Conservation (phyloP, 2,888 invertebrate species). For the Trilocha varians region DNA sequence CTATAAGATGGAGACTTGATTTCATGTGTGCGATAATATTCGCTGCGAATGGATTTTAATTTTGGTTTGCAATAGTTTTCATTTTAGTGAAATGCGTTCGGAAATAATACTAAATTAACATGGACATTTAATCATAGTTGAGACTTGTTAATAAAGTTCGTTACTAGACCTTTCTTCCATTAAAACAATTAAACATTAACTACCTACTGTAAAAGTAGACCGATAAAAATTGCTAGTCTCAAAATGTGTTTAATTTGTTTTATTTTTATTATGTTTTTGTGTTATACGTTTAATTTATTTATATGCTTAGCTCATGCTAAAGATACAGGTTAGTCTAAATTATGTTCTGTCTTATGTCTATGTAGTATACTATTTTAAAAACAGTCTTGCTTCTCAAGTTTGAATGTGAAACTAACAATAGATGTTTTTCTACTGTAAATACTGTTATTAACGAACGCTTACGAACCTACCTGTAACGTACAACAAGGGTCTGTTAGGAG, state of each 20-base stretch:
- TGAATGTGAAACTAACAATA: no score
- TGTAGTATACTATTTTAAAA: not conserved
- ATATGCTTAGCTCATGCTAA: not conserved
- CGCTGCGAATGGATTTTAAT: conserved; percentile 16
- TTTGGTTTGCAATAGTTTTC: conserved; percentile 6
- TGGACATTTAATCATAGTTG: not conserved
- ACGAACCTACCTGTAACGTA: no score
- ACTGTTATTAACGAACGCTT: no score
- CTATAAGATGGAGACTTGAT: not conserved
- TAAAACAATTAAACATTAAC: not conserved
- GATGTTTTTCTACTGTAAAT: no score
- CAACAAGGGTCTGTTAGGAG: no score
- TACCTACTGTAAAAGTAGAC: conserved; percentile 17
- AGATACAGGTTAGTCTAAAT: not conserved
- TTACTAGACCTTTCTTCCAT: not conserved
- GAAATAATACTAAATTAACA: not conserved
- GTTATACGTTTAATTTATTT: conserved; percentile 3
- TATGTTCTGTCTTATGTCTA: not conserved
- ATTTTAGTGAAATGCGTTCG: not conserved
- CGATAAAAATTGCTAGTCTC: conserved; percentile 67
- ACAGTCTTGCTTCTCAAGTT: no score
- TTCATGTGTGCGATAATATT: conserved; percentile 27
- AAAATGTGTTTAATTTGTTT: conserved; percentile 25
- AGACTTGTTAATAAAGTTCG: not conserved
- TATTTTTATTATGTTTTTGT: conserved; percentile 8